Evolutionary conservation across 2,888 invertebrate species (phyloP).

Genomic region (Brachyptera risi): DNA sequence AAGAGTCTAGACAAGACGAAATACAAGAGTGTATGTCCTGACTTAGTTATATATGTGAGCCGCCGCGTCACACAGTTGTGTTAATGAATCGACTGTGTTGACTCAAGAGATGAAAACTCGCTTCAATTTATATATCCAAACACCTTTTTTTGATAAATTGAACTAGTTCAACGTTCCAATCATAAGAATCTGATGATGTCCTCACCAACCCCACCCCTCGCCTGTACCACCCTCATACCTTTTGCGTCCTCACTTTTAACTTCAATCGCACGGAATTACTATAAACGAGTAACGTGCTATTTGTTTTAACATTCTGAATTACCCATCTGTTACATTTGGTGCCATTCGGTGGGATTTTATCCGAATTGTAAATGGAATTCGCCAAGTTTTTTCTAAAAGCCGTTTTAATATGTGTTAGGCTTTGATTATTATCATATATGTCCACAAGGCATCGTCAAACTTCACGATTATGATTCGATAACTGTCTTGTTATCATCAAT

Average conservation of each 20-base stretch:
- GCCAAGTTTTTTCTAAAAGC: too few species aligned
- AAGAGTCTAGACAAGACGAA: too few species aligned
- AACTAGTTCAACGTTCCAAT: conserved; percentile 5
- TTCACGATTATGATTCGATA: too few species aligned
- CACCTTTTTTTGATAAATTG: conserved; percentile 14
- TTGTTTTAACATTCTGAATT: not conserved
- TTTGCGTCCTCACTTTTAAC: conserved; percentile 6
- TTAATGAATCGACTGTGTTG: conserved; percentile 31
- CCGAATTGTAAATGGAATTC: not conserved
- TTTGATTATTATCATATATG: too few species aligned
- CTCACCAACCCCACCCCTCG: not conserved
- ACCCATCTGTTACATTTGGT: not conserved
- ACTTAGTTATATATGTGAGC: conserved; percentile 11
- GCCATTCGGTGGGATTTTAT: not conserved
- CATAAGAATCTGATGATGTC: not conserved
- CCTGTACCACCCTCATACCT: not conserved
- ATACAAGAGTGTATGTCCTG: not conserved
- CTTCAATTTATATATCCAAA: not conserved
- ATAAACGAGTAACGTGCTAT: conserved; percentile 5
- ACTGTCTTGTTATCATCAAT: too few species aligned
- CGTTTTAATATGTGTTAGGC: too few species aligned
- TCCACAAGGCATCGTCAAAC: too few species aligned
- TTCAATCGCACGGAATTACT: conserved; percentile 5
- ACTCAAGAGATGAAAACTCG: conserved; percentile 17
- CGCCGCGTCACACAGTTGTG: conserved; percentile 1